Evolutionary conservation across 2,888 invertebrate species (phyloP).

Genomic region (Lacanobia oleracea): DNA sequence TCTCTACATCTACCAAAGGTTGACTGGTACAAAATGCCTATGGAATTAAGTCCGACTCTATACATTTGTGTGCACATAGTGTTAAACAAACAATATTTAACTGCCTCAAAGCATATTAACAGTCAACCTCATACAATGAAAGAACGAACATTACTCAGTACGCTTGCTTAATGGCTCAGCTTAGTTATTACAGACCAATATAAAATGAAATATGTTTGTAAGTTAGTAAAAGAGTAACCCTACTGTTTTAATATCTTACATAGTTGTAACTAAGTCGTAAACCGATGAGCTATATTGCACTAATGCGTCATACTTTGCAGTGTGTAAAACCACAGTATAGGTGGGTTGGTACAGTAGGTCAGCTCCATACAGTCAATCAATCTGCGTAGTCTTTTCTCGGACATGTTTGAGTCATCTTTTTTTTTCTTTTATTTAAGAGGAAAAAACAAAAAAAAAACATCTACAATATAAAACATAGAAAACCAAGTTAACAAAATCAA

Average conservation of each 20-base stretch:
- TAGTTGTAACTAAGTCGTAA: slow-evolving; percentile 50
- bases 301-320: slow-evolving; percentile 53
- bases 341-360: not conserved
- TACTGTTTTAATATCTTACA: slow-evolving; percentile 52
- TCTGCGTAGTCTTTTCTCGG: too few relatives aligned
- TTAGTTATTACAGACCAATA: slow-evolving; percentile 22
- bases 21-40: too few relatives aligned
- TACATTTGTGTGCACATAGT: too few relatives aligned
- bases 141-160: slow-evolving; percentile 8
- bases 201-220: slow-evolving; percentile 47
- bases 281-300: slow-evolving; percentile 42
- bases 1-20: too few relatives aligned
- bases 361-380: not conserved
- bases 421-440: too few relatives aligned
- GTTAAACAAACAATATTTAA: too few relatives aligned
- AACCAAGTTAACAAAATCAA: too few relatives aligned
- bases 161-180: not conserved
- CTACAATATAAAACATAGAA: too few relatives aligned
- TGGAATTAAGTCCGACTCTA: too few relatives aligned
- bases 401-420: too few relatives aligned
- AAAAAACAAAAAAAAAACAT: too few relatives aligned
- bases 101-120: not conserved
- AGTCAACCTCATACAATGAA: not conserved
- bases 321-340: slow-evolving; percentile 8
- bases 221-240: slow-evolving; percentile 26